These are phyloP conservation scores for Eutrigla gurnardus DNA, from an alignment of 2,797 vertebrate species.

Conservation along the genomic window DNA sequence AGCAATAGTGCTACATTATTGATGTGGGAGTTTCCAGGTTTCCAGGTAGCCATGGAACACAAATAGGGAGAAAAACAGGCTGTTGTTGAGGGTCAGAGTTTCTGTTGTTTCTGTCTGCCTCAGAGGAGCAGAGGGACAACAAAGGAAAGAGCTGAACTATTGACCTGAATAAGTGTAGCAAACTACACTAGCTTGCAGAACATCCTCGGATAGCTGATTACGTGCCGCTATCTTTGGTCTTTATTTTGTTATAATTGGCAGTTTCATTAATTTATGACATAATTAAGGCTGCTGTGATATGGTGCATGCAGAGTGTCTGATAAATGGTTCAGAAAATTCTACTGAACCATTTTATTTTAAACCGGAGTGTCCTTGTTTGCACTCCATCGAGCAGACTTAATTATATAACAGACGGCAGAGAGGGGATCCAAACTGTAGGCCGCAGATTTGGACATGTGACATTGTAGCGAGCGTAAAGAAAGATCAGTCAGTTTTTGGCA, in stretches of 20 bases:
- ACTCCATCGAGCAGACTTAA: constrained; percentile 34
- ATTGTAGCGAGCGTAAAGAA: background rate
- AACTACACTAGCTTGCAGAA: constrained; percentile 7
- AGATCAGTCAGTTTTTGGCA: background rate
- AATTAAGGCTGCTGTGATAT: constrained; percentile 40
- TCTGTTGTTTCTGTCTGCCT: constrained; percentile 60
- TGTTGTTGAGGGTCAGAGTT: constrained; percentile 57
- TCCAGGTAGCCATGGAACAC: constrained; percentile 63
- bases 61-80: constrained; percentile 48
- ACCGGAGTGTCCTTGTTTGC: constrained; percentile 28
- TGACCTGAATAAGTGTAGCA: constrained; percentile 49
- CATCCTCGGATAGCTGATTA: constrained; percentile 23
- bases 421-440: constrained; percentile 5
- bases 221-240: constrained; percentile 20
- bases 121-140: constrained; percentile 40
- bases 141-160: constrained; percentile 30
- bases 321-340: constrained; percentile 33
- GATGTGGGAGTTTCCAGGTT: constrained; percentile 83
- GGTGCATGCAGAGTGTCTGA: constrained; percentile 30
- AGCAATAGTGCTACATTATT: constrained; percentile 77
- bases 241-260: constrained; percentile 36
- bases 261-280: constrained; percentile 49
- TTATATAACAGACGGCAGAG: constrained; percentile 45
- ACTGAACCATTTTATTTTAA: constrained; percentile 41
- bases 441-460: constrained; percentile 28